A percentile compares a stretch with the other conserved stretches of the same genome.
Conservation (phyloP, 2,797 vertebrate species). For the Sus cebifrons region DNA sequence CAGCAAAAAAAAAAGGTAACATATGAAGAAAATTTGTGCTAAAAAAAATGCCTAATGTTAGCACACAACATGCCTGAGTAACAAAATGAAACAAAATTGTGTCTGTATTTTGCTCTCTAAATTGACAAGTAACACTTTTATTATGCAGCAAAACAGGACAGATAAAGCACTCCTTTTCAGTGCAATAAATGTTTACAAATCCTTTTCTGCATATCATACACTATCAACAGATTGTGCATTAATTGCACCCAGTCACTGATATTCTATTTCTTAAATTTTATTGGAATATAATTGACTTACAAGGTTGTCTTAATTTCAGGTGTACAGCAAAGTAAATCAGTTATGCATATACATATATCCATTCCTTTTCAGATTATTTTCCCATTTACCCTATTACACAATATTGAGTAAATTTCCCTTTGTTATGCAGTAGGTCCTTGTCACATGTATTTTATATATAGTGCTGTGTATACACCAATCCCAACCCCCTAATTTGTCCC, state of each 20-base stretch:
- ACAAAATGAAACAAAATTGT: background rate
- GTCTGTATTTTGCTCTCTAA: background rate
- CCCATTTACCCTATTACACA: too few relatives aligned
- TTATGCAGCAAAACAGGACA: background rate
- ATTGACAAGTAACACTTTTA: background rate
- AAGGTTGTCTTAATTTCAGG: too few relatives aligned
- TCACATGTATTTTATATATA: too few relatives aligned
- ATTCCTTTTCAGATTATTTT: too few relatives aligned
- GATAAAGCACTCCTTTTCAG: background rate
- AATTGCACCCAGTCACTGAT: background rate
- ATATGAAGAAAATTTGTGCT: constrained; percentile 10
- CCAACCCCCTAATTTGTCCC: too few relatives aligned
- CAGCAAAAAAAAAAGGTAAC: constrained; percentile 53
- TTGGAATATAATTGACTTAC: too few relatives aligned
- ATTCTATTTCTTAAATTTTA: too few relatives aligned
- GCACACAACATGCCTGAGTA: background rate
- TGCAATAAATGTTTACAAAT: background rate
- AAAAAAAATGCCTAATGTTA: background rate
- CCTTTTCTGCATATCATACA: background rate
- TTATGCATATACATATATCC: too few relatives aligned
- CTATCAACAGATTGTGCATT: background rate
- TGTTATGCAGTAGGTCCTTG: too few relatives aligned
- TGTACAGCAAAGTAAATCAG: too few relatives aligned
- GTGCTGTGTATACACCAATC: too few relatives aligned
- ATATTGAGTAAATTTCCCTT: too few relatives aligned